phyloP scores from a whole-genome alignment of 2,888 invertebrate genomes.

The Ceriagrion tenellum region DNA sequence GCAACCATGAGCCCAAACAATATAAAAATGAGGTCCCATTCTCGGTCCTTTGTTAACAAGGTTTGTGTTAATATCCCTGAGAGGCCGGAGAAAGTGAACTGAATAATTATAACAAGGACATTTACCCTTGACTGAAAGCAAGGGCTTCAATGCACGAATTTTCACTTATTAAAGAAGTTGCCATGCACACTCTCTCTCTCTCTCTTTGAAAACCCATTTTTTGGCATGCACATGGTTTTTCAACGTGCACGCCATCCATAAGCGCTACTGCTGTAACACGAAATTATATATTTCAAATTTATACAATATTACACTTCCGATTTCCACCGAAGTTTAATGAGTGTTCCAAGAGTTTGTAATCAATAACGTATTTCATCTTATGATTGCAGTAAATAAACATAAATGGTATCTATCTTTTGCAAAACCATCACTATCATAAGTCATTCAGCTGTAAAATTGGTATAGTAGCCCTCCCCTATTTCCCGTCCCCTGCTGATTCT shows the following conservation, averaged over 20 bases:
- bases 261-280: no score
- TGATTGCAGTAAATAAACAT: no score
- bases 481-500: no score
- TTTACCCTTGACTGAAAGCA: background rate
- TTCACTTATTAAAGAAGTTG: background rate
- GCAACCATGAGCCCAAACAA: background rate
- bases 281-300: no score
- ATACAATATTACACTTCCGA: no score
- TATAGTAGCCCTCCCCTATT: no score
- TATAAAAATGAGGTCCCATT: background rate
- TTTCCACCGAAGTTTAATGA: no score
- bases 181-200: background rate
- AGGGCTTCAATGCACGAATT: background rate
- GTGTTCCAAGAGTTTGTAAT: no score
- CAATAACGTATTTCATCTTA: no score
- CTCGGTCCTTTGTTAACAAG: constrained; percentile 22
- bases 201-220: background rate
- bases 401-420: no score
- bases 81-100: background rate
- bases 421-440: no score
- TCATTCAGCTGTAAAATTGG: no score
- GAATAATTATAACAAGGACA: background rate
- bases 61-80: background rate
- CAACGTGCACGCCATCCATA: background rate
- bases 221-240: background rate